Percentiles rank a stretch among this genome's conserved stretches.
Evolutionary conservation across 2,888 invertebrate species (phyloP).

Genomic region (Hirudinaria manillensis): DNA sequence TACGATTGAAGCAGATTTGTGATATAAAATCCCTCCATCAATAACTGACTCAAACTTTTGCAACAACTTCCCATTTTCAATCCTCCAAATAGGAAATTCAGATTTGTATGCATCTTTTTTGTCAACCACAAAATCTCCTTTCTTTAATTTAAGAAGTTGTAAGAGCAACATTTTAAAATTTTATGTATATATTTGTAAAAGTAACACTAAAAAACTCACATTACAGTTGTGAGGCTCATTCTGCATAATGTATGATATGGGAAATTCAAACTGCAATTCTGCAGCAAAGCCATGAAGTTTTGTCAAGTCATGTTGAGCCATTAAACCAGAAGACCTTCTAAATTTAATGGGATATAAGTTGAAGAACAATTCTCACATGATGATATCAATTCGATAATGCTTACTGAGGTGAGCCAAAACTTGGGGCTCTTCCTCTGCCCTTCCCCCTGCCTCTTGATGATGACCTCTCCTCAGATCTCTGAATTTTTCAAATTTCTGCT

Average conservation of each 20-base stretch:
- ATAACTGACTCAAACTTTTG: conserved; percentile 33
- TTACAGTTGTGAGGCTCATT: conserved; percentile 33
- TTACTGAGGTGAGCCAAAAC: conserved; percentile 1
- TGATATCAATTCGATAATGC: background rate
- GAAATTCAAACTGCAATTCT: conserved; percentile 18
- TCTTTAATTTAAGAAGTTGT: conserved; percentile 13
- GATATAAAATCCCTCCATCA: conserved; percentile 20
- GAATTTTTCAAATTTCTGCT: background rate
- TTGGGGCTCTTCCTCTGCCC: background rate
- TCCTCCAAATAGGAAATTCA: conserved; percentile 35
- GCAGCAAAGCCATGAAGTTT: conserved; percentile 12
- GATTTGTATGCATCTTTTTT: conserved; percentile 35
- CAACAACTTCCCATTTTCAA: conserved; percentile 34
- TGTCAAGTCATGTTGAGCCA: conserved; percentile 23
- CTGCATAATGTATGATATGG: conserved; percentile 24
- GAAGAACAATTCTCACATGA: too few species aligned
- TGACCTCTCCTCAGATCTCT: conserved; percentile 5
- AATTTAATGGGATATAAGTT: background rate
- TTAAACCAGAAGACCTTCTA: background rate
- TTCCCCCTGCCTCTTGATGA: conserved; percentile 8
- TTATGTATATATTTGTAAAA: too few species aligned
- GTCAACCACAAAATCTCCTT: conserved; percentile 36
- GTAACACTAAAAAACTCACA: conserved; percentile 8
- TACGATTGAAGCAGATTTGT: conserved; percentile 35
- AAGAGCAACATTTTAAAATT: too few species aligned